Base-by-base conservation (phyloP, 2,888 invertebrate species). In the Sphaeridia pumilis region DNA sequence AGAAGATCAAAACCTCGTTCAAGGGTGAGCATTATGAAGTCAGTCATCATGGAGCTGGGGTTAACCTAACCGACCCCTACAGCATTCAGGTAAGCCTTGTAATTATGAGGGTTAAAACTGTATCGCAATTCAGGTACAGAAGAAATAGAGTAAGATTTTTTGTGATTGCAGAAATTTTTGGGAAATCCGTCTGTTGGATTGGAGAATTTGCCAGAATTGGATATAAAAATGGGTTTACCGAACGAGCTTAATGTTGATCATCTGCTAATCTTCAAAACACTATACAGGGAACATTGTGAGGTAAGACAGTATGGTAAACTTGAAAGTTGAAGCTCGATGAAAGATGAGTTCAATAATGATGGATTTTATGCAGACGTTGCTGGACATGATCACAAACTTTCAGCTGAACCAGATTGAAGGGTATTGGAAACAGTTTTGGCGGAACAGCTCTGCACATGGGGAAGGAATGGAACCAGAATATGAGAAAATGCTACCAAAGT, bases 371-470 rank as follows among this genome's bases (percentile, higher is more conserved):
- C 67, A 77, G 74, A 86, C 87, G 55, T 87, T 97, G 71, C 77
- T 97, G 65, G 88, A 90, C 68, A 88, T 87, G 24, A 86, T 95
- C 54, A 79, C 89, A 41, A 87, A 85, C 67, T 77, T 97, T 61
- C 90, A 94, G 73, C 88, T 94, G 69, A 79, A 79, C 36, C 84
- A 84, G 0, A 84, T 95, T 57, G 94, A 95, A 71, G 84, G 87
- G 34, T 74, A 90, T 24, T 93, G 95, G 80, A 80, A 87, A 58
- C 81, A 83, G 65, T 97, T 97, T 76, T 97, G 97, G 97, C 79
- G 87, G 56, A 55, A 52, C 26, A 56, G 55, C 4, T 56, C 46
- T n/a, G 22, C 41, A 4, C 44, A 28, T 7, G 7, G 10, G 1
- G 27, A 48, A 31, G 34, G 80, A 17, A 82, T 83, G 60, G 82